Base-by-base conservation (phyloP, 2,797 vertebrate genomes). In the Gymnopithys bicolor region DNA sequence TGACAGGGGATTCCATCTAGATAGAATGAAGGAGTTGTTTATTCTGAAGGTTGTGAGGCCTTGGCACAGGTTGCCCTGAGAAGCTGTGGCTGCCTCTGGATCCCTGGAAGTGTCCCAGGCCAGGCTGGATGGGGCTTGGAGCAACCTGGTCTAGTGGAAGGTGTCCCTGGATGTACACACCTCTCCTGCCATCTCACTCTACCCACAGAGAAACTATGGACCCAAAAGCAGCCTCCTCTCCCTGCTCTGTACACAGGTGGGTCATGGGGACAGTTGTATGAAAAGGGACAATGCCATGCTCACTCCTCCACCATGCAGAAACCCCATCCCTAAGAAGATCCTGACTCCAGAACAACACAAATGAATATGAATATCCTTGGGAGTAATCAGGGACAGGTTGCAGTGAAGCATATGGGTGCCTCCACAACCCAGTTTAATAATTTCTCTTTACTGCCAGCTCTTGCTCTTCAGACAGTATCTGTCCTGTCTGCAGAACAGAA, bases 41-140 rank as follows among this genome's bases (percentile, higher is more conserved):
- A 59, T 59, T 35, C 35, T 59, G 53, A 81, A 58, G 45, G 14
- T n/a, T 17, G 41, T 23, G 8, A 82, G 5, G 1, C 33, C 4
- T 58, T n/a, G 73, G 21, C 13, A 0, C 11, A 46, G 63, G 53
- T 5, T 68, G 13, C 35, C 45, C 85, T n/a, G 28, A 67, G 48
- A 30, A 22, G 48, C 11, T 30, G 59, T 6, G 1, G 59, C 8
- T 51, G 64, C 4, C 32, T 22, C 78, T 49, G 49, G 7, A 69
- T 66, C 37, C 37, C 62, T 74, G 66, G 37, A 0, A 28, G 17
- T 14, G 10, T 1, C 2, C 48, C 0, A 37, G 19, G 19, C 1
- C 33, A 48, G 33, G 28, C 0, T 70, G 70, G 37, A 37, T 0
- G 0, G 46, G 28, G 16, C 9, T 58, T 5, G 33, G 41, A n/a